Evolutionary conservation across 2,797 vertebrate species (phyloP).

Genomic region (Hafferia zeledoni): DNA sequence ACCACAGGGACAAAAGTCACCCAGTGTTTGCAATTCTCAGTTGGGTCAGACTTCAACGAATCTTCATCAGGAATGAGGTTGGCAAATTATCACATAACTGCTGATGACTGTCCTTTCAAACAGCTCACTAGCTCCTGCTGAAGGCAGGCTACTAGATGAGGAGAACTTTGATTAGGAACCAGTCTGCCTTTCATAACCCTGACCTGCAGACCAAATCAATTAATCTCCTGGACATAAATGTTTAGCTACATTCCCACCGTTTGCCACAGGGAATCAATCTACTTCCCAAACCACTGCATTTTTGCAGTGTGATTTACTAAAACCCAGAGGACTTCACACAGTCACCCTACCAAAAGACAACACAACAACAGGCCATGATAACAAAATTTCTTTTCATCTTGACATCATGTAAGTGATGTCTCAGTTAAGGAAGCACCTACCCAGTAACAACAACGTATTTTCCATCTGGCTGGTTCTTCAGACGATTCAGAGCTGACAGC

Average conservation of each 20-base stretch:
- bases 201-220: background rate
- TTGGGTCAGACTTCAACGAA: background rate
- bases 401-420: background rate
- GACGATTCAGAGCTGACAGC: constrained; percentile 84
- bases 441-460: constrained; percentile 98
- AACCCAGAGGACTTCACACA: background rate
- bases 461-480: constrained; percentile 87
- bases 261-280: background rate
- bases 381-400: background rate
- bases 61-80: background rate
- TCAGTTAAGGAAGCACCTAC: constrained; percentile 73
- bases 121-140: background rate
- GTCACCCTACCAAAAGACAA: background rate
- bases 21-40: background rate
- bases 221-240: background rate
- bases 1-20: background rate
- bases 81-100: background rate
- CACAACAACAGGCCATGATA: background rate
- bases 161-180: background rate
- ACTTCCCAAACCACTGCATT: background rate
- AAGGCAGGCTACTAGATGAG: background rate
- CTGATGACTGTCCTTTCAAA: background rate
- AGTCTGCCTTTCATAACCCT: background rate
- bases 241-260: background rate
- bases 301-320: background rate